These are phyloP conservation scores for Thera britannica DNA, from an alignment of 2,888 invertebrate species.

Conservation along the genomic window DNA sequence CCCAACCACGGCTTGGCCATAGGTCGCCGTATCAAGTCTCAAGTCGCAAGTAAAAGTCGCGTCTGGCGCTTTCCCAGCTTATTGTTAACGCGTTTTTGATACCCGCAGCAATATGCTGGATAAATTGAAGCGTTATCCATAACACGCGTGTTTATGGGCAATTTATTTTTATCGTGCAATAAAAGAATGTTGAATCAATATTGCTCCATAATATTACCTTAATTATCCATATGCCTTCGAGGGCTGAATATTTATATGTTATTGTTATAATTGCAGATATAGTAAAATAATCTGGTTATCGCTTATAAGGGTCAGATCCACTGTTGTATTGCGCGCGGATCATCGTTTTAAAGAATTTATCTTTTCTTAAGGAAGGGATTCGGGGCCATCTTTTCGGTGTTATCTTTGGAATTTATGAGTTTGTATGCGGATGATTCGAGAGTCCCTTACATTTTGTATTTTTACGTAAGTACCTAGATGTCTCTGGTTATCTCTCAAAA, in stretches of 20 bases:
- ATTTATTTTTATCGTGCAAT: constrained; percentile 41
- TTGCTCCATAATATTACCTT: constrained; percentile 23
- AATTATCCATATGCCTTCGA: constrained; percentile 9
- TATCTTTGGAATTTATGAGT: constrained; percentile 13
- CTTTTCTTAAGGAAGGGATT: constrained; percentile 6
- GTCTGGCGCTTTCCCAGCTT: constrained; percentile 15
- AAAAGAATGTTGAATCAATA: constrained; percentile 38
- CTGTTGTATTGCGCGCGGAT: background rate
- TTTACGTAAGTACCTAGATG: too few species aligned
- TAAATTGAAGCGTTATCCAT: constrained; percentile 30
- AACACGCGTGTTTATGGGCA: constrained; percentile 35
- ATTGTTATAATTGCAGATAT: constrained; percentile 1
- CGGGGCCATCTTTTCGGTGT: background rate
- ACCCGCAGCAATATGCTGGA: constrained; percentile 33
- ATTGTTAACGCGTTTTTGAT: constrained; percentile 35
- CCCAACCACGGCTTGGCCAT: too few species aligned
- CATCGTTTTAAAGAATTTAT: background rate
- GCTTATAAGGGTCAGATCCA: constrained; percentile 1
- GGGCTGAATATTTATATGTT: constrained; percentile 13
- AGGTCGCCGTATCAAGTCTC: background rate
- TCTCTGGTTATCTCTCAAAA: background rate
- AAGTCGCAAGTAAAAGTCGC: constrained; percentile 11
- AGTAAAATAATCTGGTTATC: background rate
- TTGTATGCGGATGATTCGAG: background rate
- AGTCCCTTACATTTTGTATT: background rate